These are phyloP conservation scores for Camptogramma bilineatum DNA, from an alignment of 2,888 invertebrate species.

Conservation along the genomic window DNA sequence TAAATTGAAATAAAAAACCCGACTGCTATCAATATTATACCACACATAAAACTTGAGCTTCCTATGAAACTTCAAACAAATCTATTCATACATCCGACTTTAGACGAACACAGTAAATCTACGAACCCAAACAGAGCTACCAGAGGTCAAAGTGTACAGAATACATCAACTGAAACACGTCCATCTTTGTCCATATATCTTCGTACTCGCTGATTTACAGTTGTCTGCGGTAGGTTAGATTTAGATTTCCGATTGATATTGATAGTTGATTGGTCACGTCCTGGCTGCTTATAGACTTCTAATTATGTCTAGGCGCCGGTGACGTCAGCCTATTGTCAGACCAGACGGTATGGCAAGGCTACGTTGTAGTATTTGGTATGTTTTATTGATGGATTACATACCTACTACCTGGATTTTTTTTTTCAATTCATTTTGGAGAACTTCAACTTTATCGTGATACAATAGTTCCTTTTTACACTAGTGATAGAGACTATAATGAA, in stretches of 20 bases:
- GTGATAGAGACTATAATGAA: too few species aligned
- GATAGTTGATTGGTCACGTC: conserved; percentile 79
- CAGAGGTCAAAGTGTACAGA: conserved; percentile 18
- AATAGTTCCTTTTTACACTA: too few species aligned
- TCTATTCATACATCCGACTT: too few species aligned
- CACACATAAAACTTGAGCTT: too few species aligned
- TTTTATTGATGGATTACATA: not conserved
- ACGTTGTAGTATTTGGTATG: conserved; percentile 8
- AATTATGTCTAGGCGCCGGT: conserved; percentile 74
- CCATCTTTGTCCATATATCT: conserved; percentile 45
- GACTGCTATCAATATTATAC: too few species aligned
- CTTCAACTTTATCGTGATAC: too few species aligned
- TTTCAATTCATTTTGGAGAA: too few species aligned
- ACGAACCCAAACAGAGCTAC: too few species aligned
- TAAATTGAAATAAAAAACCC: too few species aligned
- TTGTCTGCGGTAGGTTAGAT: conserved; percentile 76
- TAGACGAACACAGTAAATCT: too few species aligned
- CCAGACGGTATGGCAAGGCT: conserved; percentile 42
- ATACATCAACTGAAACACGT: conserved; percentile 29
- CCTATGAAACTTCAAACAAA: too few species aligned
- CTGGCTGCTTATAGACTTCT: conserved; percentile 60
- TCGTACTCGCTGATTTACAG: conserved; percentile 46
- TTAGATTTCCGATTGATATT: conserved; percentile 72
- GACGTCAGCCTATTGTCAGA: conserved; percentile 62
- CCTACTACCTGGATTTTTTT: too few species aligned